Base-by-base conservation (phyloP, 2,888 invertebrate species). In the Scaptomyza caliginosa region DNA sequence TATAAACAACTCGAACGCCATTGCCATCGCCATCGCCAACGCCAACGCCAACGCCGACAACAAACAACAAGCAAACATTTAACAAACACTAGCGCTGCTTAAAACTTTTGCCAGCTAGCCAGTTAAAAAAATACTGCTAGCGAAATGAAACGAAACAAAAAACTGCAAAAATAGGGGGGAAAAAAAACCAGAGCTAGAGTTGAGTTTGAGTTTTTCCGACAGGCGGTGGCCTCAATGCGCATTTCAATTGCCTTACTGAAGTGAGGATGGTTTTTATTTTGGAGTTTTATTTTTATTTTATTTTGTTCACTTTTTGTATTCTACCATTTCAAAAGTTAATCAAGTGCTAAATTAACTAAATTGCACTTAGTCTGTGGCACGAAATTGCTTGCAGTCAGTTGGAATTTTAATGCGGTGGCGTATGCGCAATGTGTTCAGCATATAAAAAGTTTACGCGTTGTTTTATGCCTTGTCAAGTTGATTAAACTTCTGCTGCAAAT, bases 341-440 rank as follows among this genome's bases (percentile, higher is more conserved):
- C 69, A 75, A 80, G 86, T 82, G 83, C 86, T 66, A 82, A 80
- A 85, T 80, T 82, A 79, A 86, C 80, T 82, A 82, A 80, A 80
- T 85, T 82, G 86, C 79, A 73, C 69, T 75, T 67, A 71, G 68
- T 75, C 57, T 50, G 58, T n/a, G 36, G 36, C 49, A 43, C 71
- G 74, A 16, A 81, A 74, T 74, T 77, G 77, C 48, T 49, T 39
- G 71, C 67, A 64, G 51, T 51, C 60, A 13, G 49, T 65, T 64
- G 38, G 60, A 50, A 68, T 67, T 67, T 62, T 46, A 63, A 72
- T 67, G 58, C 52, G 52, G 11, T 55, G 49, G 67, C 66, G 74
- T 74, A 67, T 81, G 78, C 67, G 82, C 58, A 74, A 77, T 81
- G 56, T 66, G 49, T 38, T 17, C 10, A 34, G 34, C 49, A 65